Conservation (phyloP, 2,113 vertebrate species). For the Pangasianodon gigas region DNA sequence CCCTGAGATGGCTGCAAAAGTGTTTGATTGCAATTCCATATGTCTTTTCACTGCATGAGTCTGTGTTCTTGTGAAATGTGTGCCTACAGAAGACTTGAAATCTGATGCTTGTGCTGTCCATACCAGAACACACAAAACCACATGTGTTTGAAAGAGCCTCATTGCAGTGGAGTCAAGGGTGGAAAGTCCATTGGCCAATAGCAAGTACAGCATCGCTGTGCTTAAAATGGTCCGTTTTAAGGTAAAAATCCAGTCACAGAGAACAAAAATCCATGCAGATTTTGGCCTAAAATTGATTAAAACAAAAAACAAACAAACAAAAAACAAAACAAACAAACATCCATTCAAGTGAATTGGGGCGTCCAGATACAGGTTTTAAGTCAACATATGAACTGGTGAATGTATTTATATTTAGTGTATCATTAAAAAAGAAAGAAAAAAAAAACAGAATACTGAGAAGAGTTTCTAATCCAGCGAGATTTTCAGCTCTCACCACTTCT, state of each 20-base stretch:
- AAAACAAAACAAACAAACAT: not conserved
- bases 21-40: conserved; percentile 25
- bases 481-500: not conserved
- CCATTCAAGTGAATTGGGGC: not conserved
- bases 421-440: too few relatives aligned
- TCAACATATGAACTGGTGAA: not conserved
- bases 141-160: conserved; percentile 39
- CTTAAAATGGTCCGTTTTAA: not conserved
- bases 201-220: not conserved
- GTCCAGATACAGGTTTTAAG: not conserved
- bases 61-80: conserved; percentile 23
- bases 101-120: conserved; percentile 43
- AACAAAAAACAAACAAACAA: not conserved
- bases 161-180: conserved; percentile 14
- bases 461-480: not conserved
- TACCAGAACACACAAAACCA: conserved; percentile 45
- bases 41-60: conserved; percentile 7
- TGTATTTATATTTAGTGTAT: not conserved
- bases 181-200: not conserved
- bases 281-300: not conserved
- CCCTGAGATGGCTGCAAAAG: conserved; percentile 20
- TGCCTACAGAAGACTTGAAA: conserved; percentile 32
- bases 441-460: not conserved
- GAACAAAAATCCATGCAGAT: not conserved
- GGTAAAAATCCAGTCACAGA: not conserved